Base-by-base conservation (phyloP, 1,140 invertebrate genomes). In the Caenorhabditis remanei region DNA sequence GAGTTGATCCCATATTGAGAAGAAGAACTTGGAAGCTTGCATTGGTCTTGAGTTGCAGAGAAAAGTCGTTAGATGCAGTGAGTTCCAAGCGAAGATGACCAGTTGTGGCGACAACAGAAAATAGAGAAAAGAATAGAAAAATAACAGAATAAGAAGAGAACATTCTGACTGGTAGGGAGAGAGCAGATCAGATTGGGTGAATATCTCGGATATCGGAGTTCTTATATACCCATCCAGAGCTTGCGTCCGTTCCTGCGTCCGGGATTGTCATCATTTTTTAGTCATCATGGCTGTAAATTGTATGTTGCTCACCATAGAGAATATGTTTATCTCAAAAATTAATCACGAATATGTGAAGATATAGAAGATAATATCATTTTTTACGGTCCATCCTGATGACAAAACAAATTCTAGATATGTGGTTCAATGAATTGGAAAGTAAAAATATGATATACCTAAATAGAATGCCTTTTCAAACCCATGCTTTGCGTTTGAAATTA, bases 1-100 rank as follows among this genome's bases (percentile, higher is more conserved):
- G 40, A 43, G 65, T 71, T 8, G 8, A 1, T 43, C 65, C 65
- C 40, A 19, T 71, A 7, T 6, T n/a, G n/a, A 71, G 11, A 6
- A 19, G 11, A 5, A 71, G 40, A 19, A 6, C 9, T 71, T 71
- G 65, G 24, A 19, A n/a, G 19, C 7, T 46, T 24, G 41, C 19
- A 11, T 16, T 43, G 0, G 65, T 71, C 24, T 13, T 16, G 16
- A 71, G 40, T 6, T 71, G 65, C 6, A 71, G 41, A 4, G 41
- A 16, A 24, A 43, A 71, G 9, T 71, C 4, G 7, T 46, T 19
- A 4, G 65, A 71, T 16, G 65, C 40, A 43, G 65, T 71, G 21
- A 71, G 41, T 16, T 71, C 65, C 13, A 71, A 14, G 46, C 65
- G 65, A 19, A 71, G 65, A 71, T 71, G 65, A 0, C 65, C 65